phyloP scores from a whole-genome alignment of 2,888 invertebrate species.

The Entomobrya proxima region DNA sequence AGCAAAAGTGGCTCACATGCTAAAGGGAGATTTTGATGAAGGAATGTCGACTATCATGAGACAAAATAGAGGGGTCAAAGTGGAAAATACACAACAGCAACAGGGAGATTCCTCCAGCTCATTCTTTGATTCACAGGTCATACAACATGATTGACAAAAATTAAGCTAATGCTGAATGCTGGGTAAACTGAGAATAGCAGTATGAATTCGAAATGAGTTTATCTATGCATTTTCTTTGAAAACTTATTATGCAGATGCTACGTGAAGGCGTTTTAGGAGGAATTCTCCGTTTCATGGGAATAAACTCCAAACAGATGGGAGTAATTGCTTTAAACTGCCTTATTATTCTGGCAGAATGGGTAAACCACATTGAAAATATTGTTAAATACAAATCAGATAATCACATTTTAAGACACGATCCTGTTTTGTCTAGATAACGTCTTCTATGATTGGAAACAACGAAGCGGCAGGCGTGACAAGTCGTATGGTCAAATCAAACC shows the following conservation, averaged over 20 bases:
- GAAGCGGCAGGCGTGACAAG: conserved; percentile 71
- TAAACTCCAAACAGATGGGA: conserved; percentile 86
- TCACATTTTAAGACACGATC: not conserved
- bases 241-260: conserved; percentile 46
- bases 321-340: conserved; percentile 90
- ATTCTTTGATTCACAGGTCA: conserved; percentile 49
- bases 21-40: conserved; percentile 71
- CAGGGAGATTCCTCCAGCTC: not conserved
- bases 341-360: conserved; percentile 90
- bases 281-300: conserved; percentile 81
- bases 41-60: conserved; percentile 68
- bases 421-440: conserved; percentile 72
- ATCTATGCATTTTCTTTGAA: not conserved
- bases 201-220: too few relatives aligned
- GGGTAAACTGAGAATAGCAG: not conserved
- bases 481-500: conserved; percentile 68
- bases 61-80: conserved; percentile 50
- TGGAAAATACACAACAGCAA: conserved; percentile 1
- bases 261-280: conserved; percentile 75
- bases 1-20: conserved; percentile 73
- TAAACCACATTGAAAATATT: conserved; percentile 76
- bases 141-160: not conserved
- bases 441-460: conserved; percentile 73
- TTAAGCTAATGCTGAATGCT: not conserved
- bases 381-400: not conserved